Evolutionary conservation across 2,113 vertebrate species (phyloP).

Genomic region (Cariama cristata): DNA sequence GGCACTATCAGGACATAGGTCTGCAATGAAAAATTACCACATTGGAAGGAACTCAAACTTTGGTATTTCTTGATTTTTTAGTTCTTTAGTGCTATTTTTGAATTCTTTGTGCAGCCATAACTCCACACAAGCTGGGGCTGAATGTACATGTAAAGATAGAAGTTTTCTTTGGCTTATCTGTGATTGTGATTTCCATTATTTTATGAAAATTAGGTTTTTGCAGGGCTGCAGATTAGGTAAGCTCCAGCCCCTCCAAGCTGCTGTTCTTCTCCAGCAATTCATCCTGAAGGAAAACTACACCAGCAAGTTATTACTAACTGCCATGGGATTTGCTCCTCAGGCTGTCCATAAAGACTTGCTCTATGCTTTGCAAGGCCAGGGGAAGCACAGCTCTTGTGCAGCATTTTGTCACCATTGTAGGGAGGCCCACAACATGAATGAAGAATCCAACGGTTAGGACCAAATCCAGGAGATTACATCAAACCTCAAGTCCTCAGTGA

Average conservation of each 20-base stretch:
- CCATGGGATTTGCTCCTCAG: neutral
- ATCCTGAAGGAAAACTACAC: neutral
- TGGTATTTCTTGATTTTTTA: neutral
- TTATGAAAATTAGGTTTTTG: neutral
- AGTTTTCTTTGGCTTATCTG: neutral
- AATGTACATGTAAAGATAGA: neutral
- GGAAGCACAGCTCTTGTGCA: neutral
- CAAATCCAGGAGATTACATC: neutral
- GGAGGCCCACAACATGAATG: neutral
- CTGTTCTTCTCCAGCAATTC: neutral
- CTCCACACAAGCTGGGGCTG: neutral
- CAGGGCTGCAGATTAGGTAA: neutral
- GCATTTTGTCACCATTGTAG: neutral
- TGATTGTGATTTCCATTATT: neutral
- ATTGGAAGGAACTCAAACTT: neutral
- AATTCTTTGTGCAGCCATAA: neutral
- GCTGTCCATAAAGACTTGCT: too few relatives aligned
- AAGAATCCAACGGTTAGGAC: neutral
- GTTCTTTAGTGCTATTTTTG: neutral
- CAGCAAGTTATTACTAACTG: neutral
- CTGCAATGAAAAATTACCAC: neutral
- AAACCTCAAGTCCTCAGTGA: neutral
- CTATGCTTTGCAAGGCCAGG: neutral
- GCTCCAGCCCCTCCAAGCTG: neutral
- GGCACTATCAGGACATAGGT: neutral